These are phyloP conservation scores for Ficedula albicollis DNA, from an alignment of 2,797 vertebrate genomes.

Conservation along the genomic window DNA sequence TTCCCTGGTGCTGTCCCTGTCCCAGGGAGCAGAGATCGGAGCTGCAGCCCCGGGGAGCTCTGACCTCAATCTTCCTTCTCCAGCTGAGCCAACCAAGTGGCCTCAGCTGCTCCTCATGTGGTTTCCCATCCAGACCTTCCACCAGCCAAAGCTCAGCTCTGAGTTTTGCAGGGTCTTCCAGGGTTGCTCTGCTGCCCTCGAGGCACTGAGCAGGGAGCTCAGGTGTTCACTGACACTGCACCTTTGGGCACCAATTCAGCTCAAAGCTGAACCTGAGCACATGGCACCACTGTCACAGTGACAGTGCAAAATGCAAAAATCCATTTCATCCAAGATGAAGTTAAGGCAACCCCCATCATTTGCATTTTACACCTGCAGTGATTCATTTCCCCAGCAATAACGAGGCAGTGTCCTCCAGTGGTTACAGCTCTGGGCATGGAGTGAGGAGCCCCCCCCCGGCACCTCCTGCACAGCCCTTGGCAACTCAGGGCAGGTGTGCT, in stretches of 20 bases:
- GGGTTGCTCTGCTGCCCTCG: background rate
- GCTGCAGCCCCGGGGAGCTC: background rate
- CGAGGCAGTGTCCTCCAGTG: conserved; percentile 7
- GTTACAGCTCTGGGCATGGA: background rate
- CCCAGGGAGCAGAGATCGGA: background rate
- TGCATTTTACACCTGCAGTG: background rate
- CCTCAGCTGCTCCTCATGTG: background rate
- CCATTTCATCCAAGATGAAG: background rate
- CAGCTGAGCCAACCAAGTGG: background rate
- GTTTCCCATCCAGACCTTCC: background rate
- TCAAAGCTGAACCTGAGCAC: background rate
- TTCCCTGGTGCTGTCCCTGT: background rate
- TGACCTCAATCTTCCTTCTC: background rate
- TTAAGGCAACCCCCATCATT: background rate
- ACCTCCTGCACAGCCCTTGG: background rate
- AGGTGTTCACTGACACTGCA: background rate
- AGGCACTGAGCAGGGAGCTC: background rate
- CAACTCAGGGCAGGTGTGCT: rapidly evolving
- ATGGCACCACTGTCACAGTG: background rate
- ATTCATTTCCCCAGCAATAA: background rate
- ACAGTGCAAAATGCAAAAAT: background rate
- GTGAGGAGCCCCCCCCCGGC: background rate
- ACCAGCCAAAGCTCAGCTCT: background rate
- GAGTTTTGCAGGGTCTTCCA: background rate
- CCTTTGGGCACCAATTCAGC: background rate